phyloP scores from a whole-genome alignment of 2,797 vertebrate species.

The Cyclura pinguis region DNA sequence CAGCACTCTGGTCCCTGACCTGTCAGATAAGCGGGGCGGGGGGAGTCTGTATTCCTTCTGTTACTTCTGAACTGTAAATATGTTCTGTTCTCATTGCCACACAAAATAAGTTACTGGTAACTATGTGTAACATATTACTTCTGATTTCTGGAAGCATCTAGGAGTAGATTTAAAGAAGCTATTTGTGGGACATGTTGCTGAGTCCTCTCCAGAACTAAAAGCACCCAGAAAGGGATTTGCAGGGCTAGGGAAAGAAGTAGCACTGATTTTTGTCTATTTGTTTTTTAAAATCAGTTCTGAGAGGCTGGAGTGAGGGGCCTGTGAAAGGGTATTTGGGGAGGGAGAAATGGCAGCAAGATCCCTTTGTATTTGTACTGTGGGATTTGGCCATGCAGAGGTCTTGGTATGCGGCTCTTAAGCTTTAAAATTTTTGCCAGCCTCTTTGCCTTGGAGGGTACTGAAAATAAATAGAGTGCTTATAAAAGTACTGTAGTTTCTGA shows the following conservation, averaged over 20 bases:
- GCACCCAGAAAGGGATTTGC: not conserved
- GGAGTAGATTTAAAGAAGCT: too few species aligned
- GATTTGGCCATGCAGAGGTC: not conserved
- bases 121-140: too few species aligned
- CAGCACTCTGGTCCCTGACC: too few species aligned
- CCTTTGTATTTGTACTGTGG: not conserved
- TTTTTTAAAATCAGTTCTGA: not conserved
- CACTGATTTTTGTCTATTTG: not conserved
- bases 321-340: not conserved
- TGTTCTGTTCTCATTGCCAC: too few species aligned
- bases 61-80: too few species aligned
- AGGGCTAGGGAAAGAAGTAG: not conserved
- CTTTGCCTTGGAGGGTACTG: not conserved
- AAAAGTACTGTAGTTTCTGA: conserved; percentile 6
- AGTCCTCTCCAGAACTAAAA: not conserved
- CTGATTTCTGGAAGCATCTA: too few species aligned
- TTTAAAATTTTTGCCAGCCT: not conserved
- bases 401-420: not conserved
- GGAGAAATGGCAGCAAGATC: not conserved
- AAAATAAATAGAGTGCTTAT: not conserved
- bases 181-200: not conserved
- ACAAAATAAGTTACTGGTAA: too few species aligned
- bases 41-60: too few species aligned
- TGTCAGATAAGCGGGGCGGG: too few species aligned
- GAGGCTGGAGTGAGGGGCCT: not conserved